These are phyloP conservation scores for Lepisosteus oculatus DNA, from an alignment of 2,113 vertebrate species.

Conservation along the genomic window DNA sequence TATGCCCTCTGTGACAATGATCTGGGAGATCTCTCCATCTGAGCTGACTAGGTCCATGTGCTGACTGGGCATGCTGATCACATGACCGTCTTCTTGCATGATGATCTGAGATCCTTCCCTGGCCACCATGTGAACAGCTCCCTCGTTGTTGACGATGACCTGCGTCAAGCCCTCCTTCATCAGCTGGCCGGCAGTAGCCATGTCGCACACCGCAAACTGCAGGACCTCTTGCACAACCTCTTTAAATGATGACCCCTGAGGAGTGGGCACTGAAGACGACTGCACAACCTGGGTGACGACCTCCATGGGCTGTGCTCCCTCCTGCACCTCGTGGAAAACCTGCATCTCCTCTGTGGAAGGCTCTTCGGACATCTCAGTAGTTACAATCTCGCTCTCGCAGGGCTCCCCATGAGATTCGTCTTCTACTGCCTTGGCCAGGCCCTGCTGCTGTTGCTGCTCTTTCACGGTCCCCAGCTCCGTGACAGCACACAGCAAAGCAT, in stretches of 20 bases:
- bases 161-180: slow-evolving; percentile 89
- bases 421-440: slow-evolving; percentile 33
- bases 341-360: slow-evolving; percentile 46
- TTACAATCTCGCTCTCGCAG: slow-evolving; percentile 27
- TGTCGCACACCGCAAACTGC: slow-evolving; percentile 80
- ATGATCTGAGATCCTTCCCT: slow-evolving; percentile 69
- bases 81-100: slow-evolving; percentile 62
- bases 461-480: slow-evolving; percentile 79
- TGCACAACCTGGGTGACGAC: slow-evolving; percentile 63
- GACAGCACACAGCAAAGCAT: slow-evolving; percentile 89
- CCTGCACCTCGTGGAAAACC: slow-evolving; percentile 59
- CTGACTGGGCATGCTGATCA: slow-evolving; percentile 49
- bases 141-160: slow-evolving; percentile 90
- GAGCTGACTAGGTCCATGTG: slow-evolving; percentile 62
- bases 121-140: slow-evolving; percentile 74
- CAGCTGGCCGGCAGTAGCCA: slow-evolving; percentile 72
- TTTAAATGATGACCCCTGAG: slow-evolving; percentile 67
- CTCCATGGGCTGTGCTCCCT: slow-evolving; percentile 57
- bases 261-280: slow-evolving; percentile 46
- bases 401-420: slow-evolving; percentile 32
- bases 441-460: slow-evolving; percentile 44
- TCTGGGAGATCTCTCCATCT: slow-evolving; percentile 64
- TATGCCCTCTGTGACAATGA: slow-evolving; percentile 71
- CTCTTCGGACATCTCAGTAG: slow-evolving; percentile 33
- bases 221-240: slow-evolving; percentile 87